A percentile compares a stretch with the other conserved stretches of the same genome.
phyloP scores from a whole-genome alignment of 2,888 invertebrate species.

The Pristionchus exspectatus region DNA sequence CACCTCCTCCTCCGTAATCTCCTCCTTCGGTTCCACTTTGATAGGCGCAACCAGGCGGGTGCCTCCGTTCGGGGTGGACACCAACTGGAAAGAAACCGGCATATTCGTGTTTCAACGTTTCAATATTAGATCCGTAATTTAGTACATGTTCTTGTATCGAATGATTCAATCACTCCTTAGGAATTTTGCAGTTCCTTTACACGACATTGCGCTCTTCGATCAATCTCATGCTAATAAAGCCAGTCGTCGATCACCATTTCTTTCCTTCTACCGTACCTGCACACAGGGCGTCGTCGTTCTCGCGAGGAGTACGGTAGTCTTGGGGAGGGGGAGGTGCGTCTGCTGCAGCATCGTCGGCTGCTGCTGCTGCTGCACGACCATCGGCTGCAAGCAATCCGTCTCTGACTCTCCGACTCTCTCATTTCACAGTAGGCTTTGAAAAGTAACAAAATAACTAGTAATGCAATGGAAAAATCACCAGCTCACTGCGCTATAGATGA shows the following conservation, averaged over 20 bases:
- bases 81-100: background rate
- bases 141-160: too few relatives aligned
- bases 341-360: background rate
- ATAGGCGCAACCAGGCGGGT: background rate
- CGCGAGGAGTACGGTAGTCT: conserved; percentile 35
- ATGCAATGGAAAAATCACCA: too few relatives aligned
- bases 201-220: too few relatives aligned
- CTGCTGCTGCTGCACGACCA: conserved; percentile 20
- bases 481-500: too few relatives aligned
- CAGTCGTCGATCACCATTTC: background rate
- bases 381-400: background rate
- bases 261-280: conserved; percentile 12
- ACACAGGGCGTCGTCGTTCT: background rate
- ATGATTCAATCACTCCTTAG: too few relatives aligned
- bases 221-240: background rate
- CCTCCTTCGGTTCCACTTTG: conserved; percentile 37
- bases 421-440: too few relatives aligned
- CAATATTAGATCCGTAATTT: too few relatives aligned
- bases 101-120: too few relatives aligned
- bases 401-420: too few relatives aligned
- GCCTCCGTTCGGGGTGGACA: background rate
- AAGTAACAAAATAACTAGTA: too few relatives aligned
- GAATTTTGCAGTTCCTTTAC: too few relatives aligned
- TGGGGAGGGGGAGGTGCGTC: background rate
- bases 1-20: conserved; percentile 19